A percentile compares a stretch with the other conserved stretches of the same genome.
phyloP scores from a whole-genome alignment of 2,888 invertebrate species.

The Penaeus monodon region DNA sequence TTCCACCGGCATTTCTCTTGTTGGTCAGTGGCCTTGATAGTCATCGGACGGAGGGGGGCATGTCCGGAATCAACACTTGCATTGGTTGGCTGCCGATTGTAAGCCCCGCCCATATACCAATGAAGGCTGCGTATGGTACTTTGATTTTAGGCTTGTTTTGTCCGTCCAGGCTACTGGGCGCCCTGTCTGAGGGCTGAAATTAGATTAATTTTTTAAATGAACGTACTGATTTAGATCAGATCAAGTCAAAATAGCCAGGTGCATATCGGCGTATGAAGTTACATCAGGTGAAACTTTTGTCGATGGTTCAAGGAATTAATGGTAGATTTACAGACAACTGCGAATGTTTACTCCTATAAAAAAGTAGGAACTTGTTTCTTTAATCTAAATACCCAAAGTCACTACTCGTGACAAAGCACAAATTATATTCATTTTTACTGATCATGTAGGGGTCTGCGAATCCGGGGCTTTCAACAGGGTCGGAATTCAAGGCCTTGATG shows the following conservation, averaged over 20 bases:
- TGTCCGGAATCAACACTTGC: conserved; percentile 19
- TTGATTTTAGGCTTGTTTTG: conserved; percentile 11
- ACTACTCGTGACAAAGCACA: too few relatives aligned
- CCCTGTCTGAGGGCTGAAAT: conserved; percentile 14
- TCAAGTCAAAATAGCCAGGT: neutral
- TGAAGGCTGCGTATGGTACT: conserved; percentile 52
- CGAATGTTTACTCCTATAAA: too few relatives aligned
- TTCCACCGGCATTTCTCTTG: neutral
- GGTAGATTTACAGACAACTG: too few relatives aligned
- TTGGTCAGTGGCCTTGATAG: conserved; percentile 10
- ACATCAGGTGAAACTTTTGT: too few relatives aligned
- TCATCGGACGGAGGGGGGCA: conserved; percentile 22
- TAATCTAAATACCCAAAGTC: too few relatives aligned
- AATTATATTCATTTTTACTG: too few relatives aligned
- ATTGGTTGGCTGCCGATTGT: conserved; percentile 5
- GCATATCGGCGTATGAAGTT: too few relatives aligned
- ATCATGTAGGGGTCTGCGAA: too few relatives aligned
- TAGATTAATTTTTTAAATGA: neutral
- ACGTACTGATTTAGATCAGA: neutral
- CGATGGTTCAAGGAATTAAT: too few relatives aligned
- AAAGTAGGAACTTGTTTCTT: too few relatives aligned
- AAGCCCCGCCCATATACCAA: conserved; percentile 31
- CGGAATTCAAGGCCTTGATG: too few relatives aligned
- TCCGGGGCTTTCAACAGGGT: too few relatives aligned
- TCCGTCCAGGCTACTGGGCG: conserved; percentile 31